Evolutionary conservation across 2,888 invertebrate genomes (phyloP).

Genomic region (Cantharis flavilabris): DNA sequence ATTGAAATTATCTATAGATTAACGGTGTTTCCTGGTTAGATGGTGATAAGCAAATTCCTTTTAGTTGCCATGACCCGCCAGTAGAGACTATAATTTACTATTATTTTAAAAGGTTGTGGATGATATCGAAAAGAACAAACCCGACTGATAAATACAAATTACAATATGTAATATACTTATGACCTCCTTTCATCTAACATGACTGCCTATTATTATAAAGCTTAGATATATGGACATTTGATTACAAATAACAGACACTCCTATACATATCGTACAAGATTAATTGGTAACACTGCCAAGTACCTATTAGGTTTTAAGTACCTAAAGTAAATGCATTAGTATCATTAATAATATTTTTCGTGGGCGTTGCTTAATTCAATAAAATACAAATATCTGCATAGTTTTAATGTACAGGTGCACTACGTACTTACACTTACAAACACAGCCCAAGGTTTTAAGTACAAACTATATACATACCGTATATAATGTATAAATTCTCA

Average conservation of each 20-base stretch:
- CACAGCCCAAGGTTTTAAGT: neutral
- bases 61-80: neutral
- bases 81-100: neutral
- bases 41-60: neutral
- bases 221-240: conserved; percentile 20
- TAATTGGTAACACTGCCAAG: conserved; percentile 21
- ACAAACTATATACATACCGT: neutral
- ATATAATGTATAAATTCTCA: neutral
- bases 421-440: conserved; percentile 11
- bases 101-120: neutral
- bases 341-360: conserved; percentile 26
- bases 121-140: neutral
- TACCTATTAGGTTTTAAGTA: conserved; percentile 26
- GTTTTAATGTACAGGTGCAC: conserved; percentile 19
- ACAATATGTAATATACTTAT: neutral
- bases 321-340: conserved; percentile 26
- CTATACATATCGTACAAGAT: conserved; percentile 25
- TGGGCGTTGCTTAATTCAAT: conserved; percentile 25
- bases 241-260: conserved; percentile 30
- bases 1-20: neutral
- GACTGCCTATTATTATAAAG: conserved; percentile 18
- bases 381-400: conserved; percentile 21
- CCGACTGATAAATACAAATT: neutral
- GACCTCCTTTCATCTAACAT: conserved; percentile 13
- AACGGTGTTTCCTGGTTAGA: neutral